A percentile compares a stretch with the other conserved stretches of the same genome.
Evolutionary conservation across 1,140 invertebrate genomes (phyloP).

Genomic region (Ganaspis sp.): DNA sequence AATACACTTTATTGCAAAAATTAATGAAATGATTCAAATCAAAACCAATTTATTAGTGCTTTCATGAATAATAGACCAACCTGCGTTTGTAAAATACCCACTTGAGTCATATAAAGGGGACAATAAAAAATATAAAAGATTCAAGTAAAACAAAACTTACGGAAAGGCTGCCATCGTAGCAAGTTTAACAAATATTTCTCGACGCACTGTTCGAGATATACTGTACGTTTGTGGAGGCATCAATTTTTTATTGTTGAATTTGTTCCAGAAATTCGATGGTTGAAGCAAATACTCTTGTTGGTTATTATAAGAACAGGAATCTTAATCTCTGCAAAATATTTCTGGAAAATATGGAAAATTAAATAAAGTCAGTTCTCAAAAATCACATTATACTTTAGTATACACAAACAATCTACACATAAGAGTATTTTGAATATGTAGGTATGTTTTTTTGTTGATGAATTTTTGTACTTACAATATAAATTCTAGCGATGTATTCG

Average conservation of each 20-base stretch:
- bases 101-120: constrained; percentile 40
- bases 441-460: too few relatives aligned
- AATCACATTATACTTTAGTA: constrained; percentile 30
- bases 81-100: constrained; percentile 90
- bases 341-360: constrained; percentile 78
- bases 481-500: constrained; percentile 97
- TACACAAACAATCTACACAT: constrained; percentile 41
- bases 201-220: constrained; percentile 83
- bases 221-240: constrained; percentile 93
- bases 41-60: not conserved
- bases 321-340: constrained; percentile 96
- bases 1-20: too few relatives aligned
- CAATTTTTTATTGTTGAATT: constrained; percentile 95
- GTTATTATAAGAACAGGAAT: constrained; percentile 97
- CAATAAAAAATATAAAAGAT: constrained; percentile 6
- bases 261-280: constrained; percentile 93
- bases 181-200: constrained; percentile 95
- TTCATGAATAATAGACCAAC: constrained; percentile 79
- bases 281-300: constrained; percentile 96
- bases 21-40: not conserved
- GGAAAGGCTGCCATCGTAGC: constrained; percentile 99
- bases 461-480: constrained; percentile 85
- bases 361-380: constrained; percentile 22
- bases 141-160: constrained; percentile 83
- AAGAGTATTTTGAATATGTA: too few relatives aligned